A percentile compares a stretch with the other conserved stretches of the same genome.
phyloP scores from a whole-genome alignment of 2,888 invertebrate genomes.

The Electrophaes corylata region DNA sequence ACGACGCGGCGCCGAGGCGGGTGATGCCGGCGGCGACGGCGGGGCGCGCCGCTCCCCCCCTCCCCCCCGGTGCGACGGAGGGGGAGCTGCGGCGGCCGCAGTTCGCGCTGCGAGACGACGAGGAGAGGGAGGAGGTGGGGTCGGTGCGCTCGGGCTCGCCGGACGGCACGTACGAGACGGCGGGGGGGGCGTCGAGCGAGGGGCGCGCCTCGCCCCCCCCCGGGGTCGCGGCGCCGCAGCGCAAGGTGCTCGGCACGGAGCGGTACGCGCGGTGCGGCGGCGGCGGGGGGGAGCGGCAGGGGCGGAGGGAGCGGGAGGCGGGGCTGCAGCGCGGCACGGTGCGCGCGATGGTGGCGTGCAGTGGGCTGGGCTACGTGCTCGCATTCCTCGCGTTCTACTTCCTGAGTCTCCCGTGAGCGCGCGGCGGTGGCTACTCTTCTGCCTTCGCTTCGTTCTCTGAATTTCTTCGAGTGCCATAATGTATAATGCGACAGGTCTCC shows the following conservation, averaged over 20 bases:
- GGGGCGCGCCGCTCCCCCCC: background rate
- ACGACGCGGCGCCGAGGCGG: slow-evolving; percentile 36
- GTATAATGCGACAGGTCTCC: background rate
- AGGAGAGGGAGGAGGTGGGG: slow-evolving; percentile 32
- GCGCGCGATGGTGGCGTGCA: slow-evolving; percentile 84
- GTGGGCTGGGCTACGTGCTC: slow-evolving; percentile 67
- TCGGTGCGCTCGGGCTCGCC: slow-evolving; percentile 29
- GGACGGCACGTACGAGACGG: slow-evolving; percentile 40
- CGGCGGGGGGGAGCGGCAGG: slow-evolving; percentile 51
- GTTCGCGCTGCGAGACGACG: background rate
- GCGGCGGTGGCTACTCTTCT: background rate
- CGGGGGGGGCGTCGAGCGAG: slow-evolving; percentile 38
- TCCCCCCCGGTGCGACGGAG: slow-evolving; percentile 35
- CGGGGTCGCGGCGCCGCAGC: slow-evolving; percentile 45
- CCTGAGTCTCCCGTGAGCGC: slow-evolving; percentile 63
- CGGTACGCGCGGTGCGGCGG: slow-evolving; percentile 59
- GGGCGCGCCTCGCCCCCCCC: slow-evolving; percentile 43
- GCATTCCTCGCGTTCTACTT: slow-evolving; percentile 74
- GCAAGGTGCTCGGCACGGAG: slow-evolving; percentile 61
- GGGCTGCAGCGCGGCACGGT: slow-evolving; percentile 67
- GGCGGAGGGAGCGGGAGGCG: slow-evolving; percentile 70
- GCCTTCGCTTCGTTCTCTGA: background rate
- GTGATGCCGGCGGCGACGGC: background rate
- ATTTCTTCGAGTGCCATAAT: background rate
- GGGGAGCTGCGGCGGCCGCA: slow-evolving; percentile 8